Percentiles rank a stretch among this genome's conserved stretches.
phyloP scores from a whole-genome alignment of 2,113 vertebrate species.

The Gymnobelideus leadbeateri region DNA sequence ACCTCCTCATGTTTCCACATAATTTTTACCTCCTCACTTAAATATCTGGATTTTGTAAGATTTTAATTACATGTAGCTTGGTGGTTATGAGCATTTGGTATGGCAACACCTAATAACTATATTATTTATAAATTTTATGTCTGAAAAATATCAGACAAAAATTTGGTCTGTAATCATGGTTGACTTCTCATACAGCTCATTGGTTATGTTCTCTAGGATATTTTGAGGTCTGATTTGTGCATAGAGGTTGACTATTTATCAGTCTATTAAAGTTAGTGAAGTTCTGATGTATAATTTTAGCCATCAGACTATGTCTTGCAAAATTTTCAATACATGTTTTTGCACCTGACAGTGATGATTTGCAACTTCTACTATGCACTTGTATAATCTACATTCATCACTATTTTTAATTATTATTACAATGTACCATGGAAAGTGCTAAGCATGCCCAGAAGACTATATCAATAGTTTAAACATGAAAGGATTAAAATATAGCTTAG shows the following conservation, averaged over 20 bases:
- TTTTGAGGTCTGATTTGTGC: too few species aligned
- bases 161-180: background rate
- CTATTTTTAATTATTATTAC: background rate
- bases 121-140: background rate
- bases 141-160: background rate
- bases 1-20: too few species aligned
- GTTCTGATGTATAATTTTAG: background rate
- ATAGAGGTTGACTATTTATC: too few species aligned
- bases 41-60: background rate
- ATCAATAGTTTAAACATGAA: background rate
- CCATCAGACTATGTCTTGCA: background rate
- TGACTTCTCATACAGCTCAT: background rate
- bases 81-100: background rate
- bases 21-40: background rate
- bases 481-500: background rate
- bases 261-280: background rate
- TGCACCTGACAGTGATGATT: background rate
- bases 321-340: background rate
- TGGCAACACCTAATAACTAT: background rate
- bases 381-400: background rate
- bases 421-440: background rate
- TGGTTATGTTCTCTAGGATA: too few species aligned
- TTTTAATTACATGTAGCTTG: background rate
- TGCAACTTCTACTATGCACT: background rate
- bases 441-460: background rate